phyloP scores from a whole-genome alignment of 1,140 invertebrate species.

The Macrobrachium rosenbergii region DNA sequence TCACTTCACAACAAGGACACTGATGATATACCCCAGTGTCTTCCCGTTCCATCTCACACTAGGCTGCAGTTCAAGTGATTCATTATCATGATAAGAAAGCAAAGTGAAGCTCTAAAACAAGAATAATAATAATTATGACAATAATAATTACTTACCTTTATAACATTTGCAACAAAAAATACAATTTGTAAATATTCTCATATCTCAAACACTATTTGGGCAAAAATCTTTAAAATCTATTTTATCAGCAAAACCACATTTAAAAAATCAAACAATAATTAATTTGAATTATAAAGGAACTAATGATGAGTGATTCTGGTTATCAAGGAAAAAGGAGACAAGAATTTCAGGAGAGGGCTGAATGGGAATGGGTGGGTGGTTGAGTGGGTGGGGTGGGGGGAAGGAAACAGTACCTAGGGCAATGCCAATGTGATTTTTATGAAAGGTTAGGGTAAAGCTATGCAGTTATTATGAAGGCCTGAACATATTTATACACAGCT shows the following conservation, averaged over 20 bases:
- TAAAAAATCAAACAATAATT: slow-evolving; percentile 61
- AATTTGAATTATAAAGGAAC: slow-evolving; percentile 44
- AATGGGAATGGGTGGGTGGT: background rate
- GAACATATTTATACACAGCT: slow-evolving; percentile 64
- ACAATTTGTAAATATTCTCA: slow-evolving; percentile 56
- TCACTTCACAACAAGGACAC: slow-evolving; percentile 23
- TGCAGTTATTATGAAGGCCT: slow-evolving; percentile 64
- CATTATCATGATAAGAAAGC: slow-evolving; percentile 58
- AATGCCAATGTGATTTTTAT: slow-evolving; percentile 62
- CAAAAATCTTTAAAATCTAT: slow-evolving; percentile 62
- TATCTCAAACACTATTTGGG: slow-evolving; percentile 60
- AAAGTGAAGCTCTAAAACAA: slow-evolving; percentile 55
- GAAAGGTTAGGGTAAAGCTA: slow-evolving; percentile 63
- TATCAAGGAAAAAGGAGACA: slow-evolving; percentile 26
- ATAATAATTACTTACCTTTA: slow-evolving; percentile 61
- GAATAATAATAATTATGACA: slow-evolving; percentile 51
- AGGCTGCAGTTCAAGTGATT: slow-evolving; percentile 52
- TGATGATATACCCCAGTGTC: slow-evolving; percentile 5
- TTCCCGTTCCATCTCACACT: slow-evolving; percentile 36
- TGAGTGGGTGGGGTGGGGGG: background rate
- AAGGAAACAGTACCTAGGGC: slow-evolving; percentile 57
- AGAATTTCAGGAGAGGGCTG: too few relatives aligned
- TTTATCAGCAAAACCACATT: slow-evolving; percentile 47
- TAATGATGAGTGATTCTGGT: slow-evolving; percentile 61
- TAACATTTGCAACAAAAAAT: slow-evolving; percentile 63